Evolutionary conservation across 2,888 invertebrate species (phyloP).

Genomic region (Leptopilina myrica): DNA sequence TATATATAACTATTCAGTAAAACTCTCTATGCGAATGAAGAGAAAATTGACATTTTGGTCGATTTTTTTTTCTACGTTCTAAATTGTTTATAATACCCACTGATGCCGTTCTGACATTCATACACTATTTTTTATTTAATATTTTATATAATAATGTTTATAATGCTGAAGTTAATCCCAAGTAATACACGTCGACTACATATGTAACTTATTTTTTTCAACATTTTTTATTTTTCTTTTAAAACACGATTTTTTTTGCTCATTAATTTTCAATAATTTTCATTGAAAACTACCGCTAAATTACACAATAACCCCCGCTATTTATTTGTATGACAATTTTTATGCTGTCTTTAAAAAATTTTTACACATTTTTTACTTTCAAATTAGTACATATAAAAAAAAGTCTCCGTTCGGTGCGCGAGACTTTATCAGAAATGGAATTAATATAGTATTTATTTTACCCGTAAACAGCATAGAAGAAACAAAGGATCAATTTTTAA

Average conservation of each 20-base stretch:
- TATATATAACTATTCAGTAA: not conserved
- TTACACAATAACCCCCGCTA: not conserved
- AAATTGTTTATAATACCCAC: conserved; percentile 16
- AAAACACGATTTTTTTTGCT: conserved; percentile 17
- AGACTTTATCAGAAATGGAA: conserved; percentile 30
- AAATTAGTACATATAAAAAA: conserved; percentile 13
- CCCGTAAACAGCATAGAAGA: conserved; percentile 11
- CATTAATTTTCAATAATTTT: not conserved
- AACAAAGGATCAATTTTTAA: not conserved
- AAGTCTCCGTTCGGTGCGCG: not conserved
- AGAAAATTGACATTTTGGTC: conserved; percentile 39
- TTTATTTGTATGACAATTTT: not conserved
- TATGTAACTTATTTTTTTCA: not conserved
- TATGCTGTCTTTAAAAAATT: not conserved
- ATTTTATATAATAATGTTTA: not conserved
- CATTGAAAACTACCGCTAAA: conserved; percentile 4
- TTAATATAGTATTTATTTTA: conserved; percentile 23
- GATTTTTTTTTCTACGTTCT: conserved; percentile 33
- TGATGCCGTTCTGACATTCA: conserved; percentile 23
- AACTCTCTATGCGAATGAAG: conserved; percentile 15
- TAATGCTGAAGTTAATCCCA: conserved; percentile 23
- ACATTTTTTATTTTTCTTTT: not conserved
- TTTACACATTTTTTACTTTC: conserved; percentile 18
- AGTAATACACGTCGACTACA: conserved; percentile 24
- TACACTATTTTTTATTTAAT: no score